Base-by-base conservation (phyloP, 2,888 invertebrate genomes). In the Tetragnatha montana region DNA sequence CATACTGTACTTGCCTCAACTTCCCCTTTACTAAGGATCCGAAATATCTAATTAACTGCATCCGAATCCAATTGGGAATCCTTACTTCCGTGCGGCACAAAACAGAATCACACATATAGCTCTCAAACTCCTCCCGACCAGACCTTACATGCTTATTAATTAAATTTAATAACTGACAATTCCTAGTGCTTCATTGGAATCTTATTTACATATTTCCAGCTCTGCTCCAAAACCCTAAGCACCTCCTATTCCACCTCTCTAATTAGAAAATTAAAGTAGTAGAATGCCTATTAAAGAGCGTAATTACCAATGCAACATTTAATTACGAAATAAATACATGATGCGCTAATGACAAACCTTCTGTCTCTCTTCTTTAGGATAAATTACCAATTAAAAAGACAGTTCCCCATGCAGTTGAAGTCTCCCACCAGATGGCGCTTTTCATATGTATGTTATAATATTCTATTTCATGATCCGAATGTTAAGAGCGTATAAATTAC, bases 301-400 rank as follows among this genome's bases (percentile, higher is more conserved):
- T 82, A 82, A 82, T 82, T 74, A 82, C 74, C 68, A 60, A 22
- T 22, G 17, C 19, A 35, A 10, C 17, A 49, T 74, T 82, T 82
- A 82, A 74, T 82, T 82, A 51, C 73, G 6, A 60, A 74, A 82
- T 82, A 82, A 82, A 73, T 82, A 82, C 73, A 47, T 74, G 51
- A n/a, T 73, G 60, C 74, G 51, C 74, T 74, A 82, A 82, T 82
- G 73, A 74, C 17, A 50, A 73, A 22, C 51, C 35, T 49, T 82
- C 73, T 49, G 22, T 22, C 8, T 51, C 14, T 21, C 35, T 60
- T 60, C 60, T 10, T 10, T n/a, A 22, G 49, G 81, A 81, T 81
- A 49, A 71, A 81, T 81, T 71, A 71, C 50, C 81, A 50, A 50
- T 22, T 12, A 49, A 8, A 68, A 35, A 70, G 21, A 12, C 60